These are phyloP conservation scores for Danaus plexippus DNA, from an alignment of 1,140 invertebrate species.

Conservation along the genomic window DNA sequence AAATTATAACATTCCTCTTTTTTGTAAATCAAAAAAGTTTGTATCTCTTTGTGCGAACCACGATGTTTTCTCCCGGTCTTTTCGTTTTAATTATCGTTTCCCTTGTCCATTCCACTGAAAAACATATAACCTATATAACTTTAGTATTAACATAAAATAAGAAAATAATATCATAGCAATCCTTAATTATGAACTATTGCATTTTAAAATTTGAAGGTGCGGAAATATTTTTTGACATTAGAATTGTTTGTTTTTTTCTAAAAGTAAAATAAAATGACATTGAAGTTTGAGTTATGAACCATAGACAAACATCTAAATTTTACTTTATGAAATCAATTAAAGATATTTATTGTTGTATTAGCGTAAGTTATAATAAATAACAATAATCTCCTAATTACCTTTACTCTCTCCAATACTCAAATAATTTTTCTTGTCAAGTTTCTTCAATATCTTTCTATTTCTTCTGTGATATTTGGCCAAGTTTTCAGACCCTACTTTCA, in stretches of 20 bases:
- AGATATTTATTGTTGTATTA: no score
- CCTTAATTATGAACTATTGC: no score
- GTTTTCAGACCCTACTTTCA: constrained; percentile 39
- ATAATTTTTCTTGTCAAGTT: constrained; percentile 32
- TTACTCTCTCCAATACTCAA: constrained; percentile 24
- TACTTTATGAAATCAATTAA: no score
- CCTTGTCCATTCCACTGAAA: constrained; percentile 28
- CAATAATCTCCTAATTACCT: constrained; percentile 4
- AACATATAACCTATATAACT: constrained; percentile 5
- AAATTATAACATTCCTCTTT: no score
- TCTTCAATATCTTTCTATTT: constrained; percentile 33
- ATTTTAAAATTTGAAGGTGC: no score
- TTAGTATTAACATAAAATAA: constrained; percentile 2
- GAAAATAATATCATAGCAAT: constrained; percentile 12
- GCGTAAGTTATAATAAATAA: no score
- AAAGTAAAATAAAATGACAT: no score
- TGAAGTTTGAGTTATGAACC: no score
- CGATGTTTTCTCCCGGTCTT: constrained; percentile 26
- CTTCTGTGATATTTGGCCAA: constrained; percentile 37
- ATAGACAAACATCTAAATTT: no score
- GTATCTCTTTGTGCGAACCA: constrained; percentile 31
- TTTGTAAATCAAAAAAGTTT: constrained; percentile 22
- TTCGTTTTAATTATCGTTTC: constrained; percentile 21
- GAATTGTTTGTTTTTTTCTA: no score
- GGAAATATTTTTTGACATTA: no score